Base-by-base conservation (phyloP, 2,888 invertebrate genomes). In the Zele albiditarsus region DNA sequence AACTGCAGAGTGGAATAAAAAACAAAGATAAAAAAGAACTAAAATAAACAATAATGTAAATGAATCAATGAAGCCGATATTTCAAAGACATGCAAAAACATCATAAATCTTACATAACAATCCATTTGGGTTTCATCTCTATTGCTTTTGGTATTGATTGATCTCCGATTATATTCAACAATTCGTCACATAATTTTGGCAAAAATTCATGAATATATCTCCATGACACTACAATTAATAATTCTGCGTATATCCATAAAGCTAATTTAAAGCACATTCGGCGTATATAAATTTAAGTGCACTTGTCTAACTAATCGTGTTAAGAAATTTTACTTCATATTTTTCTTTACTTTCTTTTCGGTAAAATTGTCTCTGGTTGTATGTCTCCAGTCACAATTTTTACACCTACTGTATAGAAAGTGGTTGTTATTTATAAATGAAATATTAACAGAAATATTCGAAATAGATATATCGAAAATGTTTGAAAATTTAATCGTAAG, bases 271-370 rank as follows among this genome's bases (percentile, higher is more conserved):
- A 65, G 75, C 72, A 75, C 28, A 63, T 16, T 46, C 46, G 46
- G 71, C 72, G 58, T 71, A 58, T 74, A 75, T 68, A 71, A 75
- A 72, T 72, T 75, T 73, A 73, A 70, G 69, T 68, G 72, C 65
- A 70, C 73, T 73, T 46, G 46, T 46, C 16, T n/a, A 33, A 5
- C 33, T 33, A 46, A 46, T 46, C 2, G 46, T 46, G 14, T 46
- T 46, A 14, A 46, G 4, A n/a, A n/a, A 16, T 46, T 46, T n/a
- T 46, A 46, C 5, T 46, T 16, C 16, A 14, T n/a, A 71, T 67
- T 14, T n/a, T 16, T 46, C 8, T 46, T 57, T 6, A 5, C 6
- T 46, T 46, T n/a, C 2, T 5, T 46, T 46, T 46, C 3, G 16
- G 5, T 31, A 3, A 31, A 4, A 31, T 31, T 31, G 3, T 4